A percentile compares a stretch with the other conserved stretches of the same genome.
These are phyloP conservation scores for Drosophila subquinaria DNA, from an alignment of 2,888 invertebrate genomes.

Conservation along the genomic window DNA sequence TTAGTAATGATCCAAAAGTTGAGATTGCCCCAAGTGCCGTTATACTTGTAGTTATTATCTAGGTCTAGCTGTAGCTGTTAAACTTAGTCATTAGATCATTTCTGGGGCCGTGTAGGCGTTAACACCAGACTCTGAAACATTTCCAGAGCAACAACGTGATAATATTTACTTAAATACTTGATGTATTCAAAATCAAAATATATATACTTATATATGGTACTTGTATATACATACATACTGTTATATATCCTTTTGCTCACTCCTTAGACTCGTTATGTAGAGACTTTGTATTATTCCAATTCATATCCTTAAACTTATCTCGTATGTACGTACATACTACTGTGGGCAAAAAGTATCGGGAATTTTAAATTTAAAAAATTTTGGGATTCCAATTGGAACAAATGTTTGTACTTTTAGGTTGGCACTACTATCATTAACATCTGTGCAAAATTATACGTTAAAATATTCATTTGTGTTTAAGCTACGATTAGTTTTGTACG, in stretches of 20 bases:
- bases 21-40: constrained; percentile 51
- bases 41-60: constrained; percentile 33
- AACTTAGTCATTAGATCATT: constrained; percentile 10
- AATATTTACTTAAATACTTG: constrained; percentile 39
- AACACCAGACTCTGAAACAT: constrained; percentile 38
- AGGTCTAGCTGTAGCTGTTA: constrained; percentile 26
- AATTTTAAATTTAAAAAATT: no score
- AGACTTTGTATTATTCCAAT: constrained; percentile 21
- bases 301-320: constrained; percentile 15
- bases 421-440: no score
- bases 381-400: no score
- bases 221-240: constrained; percentile 9
- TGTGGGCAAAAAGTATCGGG: no score
- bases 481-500: no score
- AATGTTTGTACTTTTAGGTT: no score
- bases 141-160: constrained; percentile 56
- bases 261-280: constrained; percentile 3
- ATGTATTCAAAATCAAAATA: constrained; percentile 3
- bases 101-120: constrained; percentile 40
- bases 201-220: constrained; percentile 9
- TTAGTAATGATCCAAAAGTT: constrained; percentile 5
- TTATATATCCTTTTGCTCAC: constrained; percentile 21
- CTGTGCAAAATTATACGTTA: no score
- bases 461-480: no score
- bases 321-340: constrained; percentile 8